Conservation (phyloP, 1,140 invertebrate genomes). For the Chrysoperla carnea region DNA sequence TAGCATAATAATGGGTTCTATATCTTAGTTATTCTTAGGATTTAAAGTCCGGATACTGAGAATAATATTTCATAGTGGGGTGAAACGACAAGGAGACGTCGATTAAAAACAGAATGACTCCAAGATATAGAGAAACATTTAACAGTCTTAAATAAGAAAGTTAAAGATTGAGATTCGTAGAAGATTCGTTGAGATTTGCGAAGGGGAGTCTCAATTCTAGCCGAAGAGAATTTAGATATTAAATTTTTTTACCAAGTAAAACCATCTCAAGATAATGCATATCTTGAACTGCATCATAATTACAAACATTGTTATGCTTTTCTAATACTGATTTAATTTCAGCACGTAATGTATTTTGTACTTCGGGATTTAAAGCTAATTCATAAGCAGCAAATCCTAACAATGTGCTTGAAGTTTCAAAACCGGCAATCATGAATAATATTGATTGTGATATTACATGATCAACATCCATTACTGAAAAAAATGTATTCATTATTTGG, state of each 20-base stretch:
- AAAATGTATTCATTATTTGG: no score
- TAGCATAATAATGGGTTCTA: no score
- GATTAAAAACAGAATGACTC: no score
- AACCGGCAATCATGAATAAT: slow-evolving; percentile 14
- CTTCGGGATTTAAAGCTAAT: slow-evolving; percentile 30
- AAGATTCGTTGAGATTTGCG: no score
- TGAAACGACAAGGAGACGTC: no score
- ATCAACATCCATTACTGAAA: slow-evolving; percentile 5
- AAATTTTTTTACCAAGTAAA: slow-evolving; percentile 14
- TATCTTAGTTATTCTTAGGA: no score
- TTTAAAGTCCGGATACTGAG: no score
- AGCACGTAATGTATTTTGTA: slow-evolving; percentile 9
- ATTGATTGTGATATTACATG: slow-evolving; percentile 11
- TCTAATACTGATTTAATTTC: slow-evolving; percentile 12
- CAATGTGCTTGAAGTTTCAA: slow-evolving; percentile 17
- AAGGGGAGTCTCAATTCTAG: no score
- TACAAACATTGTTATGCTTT: slow-evolving; percentile 9
- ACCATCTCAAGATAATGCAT: slow-evolving; percentile 25
- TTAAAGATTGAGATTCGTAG: no score
- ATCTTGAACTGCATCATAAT: slow-evolving; percentile 16
- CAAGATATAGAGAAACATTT: no score
- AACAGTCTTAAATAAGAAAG: no score
- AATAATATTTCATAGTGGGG: no score
- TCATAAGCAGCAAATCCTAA: slow-evolving; percentile 23
- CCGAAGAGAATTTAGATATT: not conserved